Conservation (phyloP, 2,113 vertebrate genomes). For the Lophotis ruficrista region DNA sequence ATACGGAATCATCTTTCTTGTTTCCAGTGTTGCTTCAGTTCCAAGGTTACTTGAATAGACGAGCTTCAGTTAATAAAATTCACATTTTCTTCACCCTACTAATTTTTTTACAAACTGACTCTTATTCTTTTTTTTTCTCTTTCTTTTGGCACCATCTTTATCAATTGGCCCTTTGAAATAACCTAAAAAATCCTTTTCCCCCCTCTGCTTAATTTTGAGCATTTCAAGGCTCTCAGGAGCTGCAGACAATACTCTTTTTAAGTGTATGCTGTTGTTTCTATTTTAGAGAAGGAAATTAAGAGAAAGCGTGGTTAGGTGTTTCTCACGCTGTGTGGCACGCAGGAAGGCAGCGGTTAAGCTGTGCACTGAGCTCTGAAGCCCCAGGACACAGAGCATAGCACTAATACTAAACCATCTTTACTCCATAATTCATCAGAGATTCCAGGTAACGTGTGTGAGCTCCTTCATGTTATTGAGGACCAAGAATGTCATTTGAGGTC, state of each 20-base stretch:
- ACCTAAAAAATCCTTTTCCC: background rate
- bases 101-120: background rate
- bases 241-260: background rate
- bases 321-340: fast-evolving
- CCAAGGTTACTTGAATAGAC: conserved; percentile 30
- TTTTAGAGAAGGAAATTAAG: background rate
- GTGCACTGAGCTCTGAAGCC: background rate
- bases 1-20: conserved; percentile 48
- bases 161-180: background rate
- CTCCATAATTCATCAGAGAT: background rate
- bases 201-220: background rate
- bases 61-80: conserved; percentile 47
- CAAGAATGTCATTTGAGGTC: background rate
- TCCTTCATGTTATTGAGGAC: background rate
- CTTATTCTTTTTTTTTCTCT: background rate
- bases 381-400: background rate
- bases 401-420: background rate
- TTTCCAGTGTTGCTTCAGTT: conserved; percentile 15
- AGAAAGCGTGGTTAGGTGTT: background rate
- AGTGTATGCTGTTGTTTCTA: background rate
- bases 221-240: background rate
- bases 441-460: background rate
- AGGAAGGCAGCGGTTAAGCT: background rate
- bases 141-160: background rate
- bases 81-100: background rate